Base-by-base conservation (phyloP, 1,140 invertebrate genomes). In the Cydia pomonella region DNA sequence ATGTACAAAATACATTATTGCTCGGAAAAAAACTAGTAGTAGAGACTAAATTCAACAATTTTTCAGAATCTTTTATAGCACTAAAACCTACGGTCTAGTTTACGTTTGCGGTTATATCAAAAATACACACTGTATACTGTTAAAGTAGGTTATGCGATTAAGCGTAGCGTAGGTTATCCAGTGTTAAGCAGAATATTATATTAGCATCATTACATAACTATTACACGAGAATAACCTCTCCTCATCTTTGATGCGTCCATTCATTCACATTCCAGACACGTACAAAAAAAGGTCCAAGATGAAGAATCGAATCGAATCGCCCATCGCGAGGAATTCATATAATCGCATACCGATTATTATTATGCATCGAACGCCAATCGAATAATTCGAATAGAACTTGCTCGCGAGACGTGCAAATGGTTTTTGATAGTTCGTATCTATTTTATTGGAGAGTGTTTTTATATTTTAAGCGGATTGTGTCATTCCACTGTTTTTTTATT, bases 291-390 rank as follows among this genome's bases (percentile, higher is more conserved):
- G 83, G 85, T 84, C 80, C 75, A 27, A 64, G 73, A 77, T 76
- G 75, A 59, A 77, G 76, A 74, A 75, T 77, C 77, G 78, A 84
- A 82, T 81, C 75, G 82, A 80, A 74, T 77, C 75, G 75, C 76
- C 72, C 74, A 81, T 78, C 76, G 72, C 79, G 78, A 72, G 79
- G 82, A 84, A 88, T 83, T 85, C 82, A 80, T 85, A 87, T 88
- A 86, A 87, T 81, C 83, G 87, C 84, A 87, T 88, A 81, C 87
- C 85, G 81, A 86, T 87, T 87, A 85, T 86, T 86, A 86, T 84
- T 88, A 86, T 88, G 84, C 85, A 85, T 84, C 82, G 80, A 83
- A 84, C 83, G 71, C 82, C 78, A 47, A 79, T 80, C 76, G 77
- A 79, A 82, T 83, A 81, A 79, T 75, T 80, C 77, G 79, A 82